Percentiles rank a stretch among this genome's conserved stretches.
phyloP scores from a whole-genome alignment of 2,797 vertebrate species.

The Okamejei kenojei region DNA sequence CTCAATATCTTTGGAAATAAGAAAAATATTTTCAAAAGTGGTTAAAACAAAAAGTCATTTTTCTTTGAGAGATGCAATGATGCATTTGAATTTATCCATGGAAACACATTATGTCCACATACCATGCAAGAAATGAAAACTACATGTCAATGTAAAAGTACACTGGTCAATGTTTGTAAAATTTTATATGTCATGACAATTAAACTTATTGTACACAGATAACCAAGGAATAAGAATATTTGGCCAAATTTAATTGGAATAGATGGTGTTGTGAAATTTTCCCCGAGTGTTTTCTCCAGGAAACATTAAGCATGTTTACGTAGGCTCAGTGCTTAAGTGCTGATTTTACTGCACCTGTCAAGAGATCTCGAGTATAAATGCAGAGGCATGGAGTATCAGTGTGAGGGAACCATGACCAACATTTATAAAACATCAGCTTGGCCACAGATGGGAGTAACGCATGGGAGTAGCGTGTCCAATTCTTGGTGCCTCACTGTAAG shows the following conservation, averaged over 20 bases:
- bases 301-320: no score
- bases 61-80: not conserved
- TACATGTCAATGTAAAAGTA: not conserved
- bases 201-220: not conserved
- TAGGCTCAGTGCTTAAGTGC: no score
- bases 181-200: not conserved
- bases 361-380: not conserved
- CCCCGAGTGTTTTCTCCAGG: not conserved
- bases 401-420: no score
- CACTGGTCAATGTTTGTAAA: not conserved
- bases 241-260: not conserved
- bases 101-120: not conserved
- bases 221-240: not conserved
- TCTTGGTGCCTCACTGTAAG: no score
- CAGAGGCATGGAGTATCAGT: no score
- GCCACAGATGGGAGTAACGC: no score
- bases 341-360: no score
- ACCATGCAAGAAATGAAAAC: not conserved
- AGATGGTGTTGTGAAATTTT: no score
- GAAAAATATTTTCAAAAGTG: not conserved
- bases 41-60: not conserved
- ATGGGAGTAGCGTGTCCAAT: no score
- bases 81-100: not conserved
- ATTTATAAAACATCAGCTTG: no score
- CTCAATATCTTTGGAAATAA: conserved; percentile 73